Conservation (phyloP, 2,113 vertebrate species). For the Larimichthys crocea region DNA sequence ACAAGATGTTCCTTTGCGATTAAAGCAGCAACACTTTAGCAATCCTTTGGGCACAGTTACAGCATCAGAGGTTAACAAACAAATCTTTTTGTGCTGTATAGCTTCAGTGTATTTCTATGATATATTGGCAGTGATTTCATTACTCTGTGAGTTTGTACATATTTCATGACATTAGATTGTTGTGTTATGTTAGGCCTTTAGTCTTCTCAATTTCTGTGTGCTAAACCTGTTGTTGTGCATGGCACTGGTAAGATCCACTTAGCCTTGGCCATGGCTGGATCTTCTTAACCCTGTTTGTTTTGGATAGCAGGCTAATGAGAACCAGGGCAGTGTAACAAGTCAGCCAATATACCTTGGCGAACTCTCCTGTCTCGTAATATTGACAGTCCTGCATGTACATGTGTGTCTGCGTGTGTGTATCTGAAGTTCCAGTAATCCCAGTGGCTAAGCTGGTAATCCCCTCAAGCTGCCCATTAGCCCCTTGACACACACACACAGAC, state of each 20-base stretch:
- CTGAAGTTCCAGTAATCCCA: conserved; percentile 77
- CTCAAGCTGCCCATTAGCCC: conserved; percentile 74
- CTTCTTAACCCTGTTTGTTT: conserved; percentile 56
- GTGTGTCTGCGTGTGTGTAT: conserved; percentile 40
- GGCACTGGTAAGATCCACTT: conserved; percentile 17
- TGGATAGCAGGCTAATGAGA: conserved; percentile 50
- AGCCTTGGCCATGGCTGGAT: conserved; percentile 27
- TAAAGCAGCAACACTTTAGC: not conserved
- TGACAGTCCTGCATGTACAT: conserved; percentile 32
- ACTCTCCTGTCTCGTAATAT: conserved; percentile 52
- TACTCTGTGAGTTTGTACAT: not conserved
- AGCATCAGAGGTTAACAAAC: not conserved
- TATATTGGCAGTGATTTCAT: not conserved
- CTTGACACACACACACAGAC: conserved; percentile 47
- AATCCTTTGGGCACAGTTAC: not conserved
- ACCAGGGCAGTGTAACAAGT: conserved; percentile 35
- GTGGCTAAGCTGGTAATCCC: conserved; percentile 78
- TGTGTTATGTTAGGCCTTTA: not conserved
- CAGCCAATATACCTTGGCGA: conserved; percentile 53
- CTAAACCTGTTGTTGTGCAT: conserved; percentile 17
- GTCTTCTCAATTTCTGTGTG: not conserved
- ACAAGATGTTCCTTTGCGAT: not conserved
- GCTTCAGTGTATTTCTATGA: not conserved
- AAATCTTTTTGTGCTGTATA: not conserved
- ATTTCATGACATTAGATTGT: not conserved